These are phyloP conservation scores for Hemicrepidius hirtus DNA, from an alignment of 2,888 invertebrate genomes.

Conservation along the genomic window DNA sequence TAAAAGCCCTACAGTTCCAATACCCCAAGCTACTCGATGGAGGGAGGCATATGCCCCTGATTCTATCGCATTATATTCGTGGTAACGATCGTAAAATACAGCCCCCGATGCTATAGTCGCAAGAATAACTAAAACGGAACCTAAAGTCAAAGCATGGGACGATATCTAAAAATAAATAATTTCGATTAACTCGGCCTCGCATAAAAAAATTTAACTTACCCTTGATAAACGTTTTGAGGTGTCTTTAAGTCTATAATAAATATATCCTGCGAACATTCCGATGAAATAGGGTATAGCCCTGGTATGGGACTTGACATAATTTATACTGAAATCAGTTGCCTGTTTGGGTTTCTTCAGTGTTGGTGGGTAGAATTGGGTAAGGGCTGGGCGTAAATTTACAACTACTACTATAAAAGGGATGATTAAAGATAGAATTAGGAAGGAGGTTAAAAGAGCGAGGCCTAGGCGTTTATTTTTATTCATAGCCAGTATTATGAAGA, in stretches of 20 bases:
- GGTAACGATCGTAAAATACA: slow-evolving; percentile 73
- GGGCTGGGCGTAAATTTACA: slow-evolving; percentile 72
- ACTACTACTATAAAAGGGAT: slow-evolving; percentile 75
- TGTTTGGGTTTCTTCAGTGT: too few relatives aligned
- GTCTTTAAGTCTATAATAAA: slow-evolving; percentile 68
- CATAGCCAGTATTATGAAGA: slow-evolving; percentile 73
- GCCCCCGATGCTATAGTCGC: slow-evolving; percentile 73
- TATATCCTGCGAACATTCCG: slow-evolving; percentile 75
- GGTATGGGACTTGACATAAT: slow-evolving; percentile 78
- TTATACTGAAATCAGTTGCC: slow-evolving; percentile 75
- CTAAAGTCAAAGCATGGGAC: slow-evolving; percentile 70
- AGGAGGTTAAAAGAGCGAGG: slow-evolving; percentile 65
- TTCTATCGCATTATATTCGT: slow-evolving; percentile 73
- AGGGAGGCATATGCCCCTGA: slow-evolving; percentile 76
- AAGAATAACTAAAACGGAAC: slow-evolving; percentile 72
- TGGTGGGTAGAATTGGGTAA: slow-evolving; percentile 76
- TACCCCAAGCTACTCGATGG: slow-evolving; percentile 76
- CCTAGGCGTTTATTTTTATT: slow-evolving; percentile 70
- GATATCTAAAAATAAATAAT: slow-evolving; percentile 70
- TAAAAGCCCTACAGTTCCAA: slow-evolving; percentile 73
- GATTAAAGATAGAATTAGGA: slow-evolving; percentile 71
- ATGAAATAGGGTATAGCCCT: slow-evolving; percentile 76
- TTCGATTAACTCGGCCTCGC: too few relatives aligned
- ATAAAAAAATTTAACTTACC: slow-evolving; percentile 66
- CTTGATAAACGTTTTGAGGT: slow-evolving; percentile 64